Evolutionary conservation across 1,140 invertebrate genomes (phyloP).

Genomic region (Drosophila sulfurigaster): DNA sequence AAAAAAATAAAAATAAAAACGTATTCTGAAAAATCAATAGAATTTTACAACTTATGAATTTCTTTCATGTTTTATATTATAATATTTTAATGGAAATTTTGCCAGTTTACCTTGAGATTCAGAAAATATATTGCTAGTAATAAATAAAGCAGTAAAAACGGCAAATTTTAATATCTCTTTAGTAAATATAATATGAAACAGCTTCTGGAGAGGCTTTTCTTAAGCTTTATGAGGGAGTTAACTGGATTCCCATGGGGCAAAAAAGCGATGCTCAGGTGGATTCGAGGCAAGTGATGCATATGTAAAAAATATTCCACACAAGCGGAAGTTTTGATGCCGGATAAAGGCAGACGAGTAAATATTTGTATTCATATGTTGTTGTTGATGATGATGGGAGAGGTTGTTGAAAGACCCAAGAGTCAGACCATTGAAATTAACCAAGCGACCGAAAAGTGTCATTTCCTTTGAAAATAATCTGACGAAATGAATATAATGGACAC

Average conservation of each 20-base stretch:
- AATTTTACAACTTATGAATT: no score
- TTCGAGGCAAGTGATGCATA: conserved; percentile 18
- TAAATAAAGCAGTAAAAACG: no score
- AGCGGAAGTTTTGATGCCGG: conserved; percentile 33
- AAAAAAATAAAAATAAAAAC: no score
- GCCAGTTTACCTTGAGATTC: no score
- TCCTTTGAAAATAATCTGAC: conserved; percentile 56
- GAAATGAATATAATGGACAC: conserved; percentile 25
- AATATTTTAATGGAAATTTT: no score
- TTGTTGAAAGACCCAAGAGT: conserved; percentile 9
- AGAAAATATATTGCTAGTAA: no score
- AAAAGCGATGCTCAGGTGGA: conserved; percentile 6
- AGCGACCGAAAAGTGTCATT: conserved; percentile 66
- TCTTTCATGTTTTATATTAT: no score
- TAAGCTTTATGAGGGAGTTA: not conserved
- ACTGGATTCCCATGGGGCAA: not conserved
- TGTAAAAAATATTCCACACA: conserved; percentile 39
- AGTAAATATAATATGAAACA: no score
- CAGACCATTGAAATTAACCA: conserved; percentile 41
- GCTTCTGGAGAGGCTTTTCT: no score
- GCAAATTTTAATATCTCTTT: no score
- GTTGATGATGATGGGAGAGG: not conserved
- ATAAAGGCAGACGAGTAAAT: conserved; percentile 39
- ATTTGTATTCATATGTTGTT: conserved; percentile 7
- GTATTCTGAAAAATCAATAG: no score